A percentile compares a stretch with the other conserved stretches of the same genome.
These are phyloP conservation scores for Eueremaeus valkanovi DNA, from an alignment of 2,888 invertebrate genomes.

Conservation along the genomic window DNA sequence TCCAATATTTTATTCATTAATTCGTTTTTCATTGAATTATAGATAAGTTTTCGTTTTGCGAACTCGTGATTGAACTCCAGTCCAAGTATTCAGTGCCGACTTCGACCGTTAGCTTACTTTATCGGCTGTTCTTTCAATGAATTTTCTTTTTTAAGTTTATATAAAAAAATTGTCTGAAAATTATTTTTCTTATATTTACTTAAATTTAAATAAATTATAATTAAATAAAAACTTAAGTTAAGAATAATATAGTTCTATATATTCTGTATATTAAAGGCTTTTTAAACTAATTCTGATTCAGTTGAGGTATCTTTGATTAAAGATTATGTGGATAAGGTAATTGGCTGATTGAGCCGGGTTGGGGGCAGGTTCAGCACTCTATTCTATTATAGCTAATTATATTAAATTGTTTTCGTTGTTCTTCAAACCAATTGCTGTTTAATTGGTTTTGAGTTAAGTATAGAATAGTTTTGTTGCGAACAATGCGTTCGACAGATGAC, in stretches of 20 bases:
- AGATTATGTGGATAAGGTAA: too few species aligned
- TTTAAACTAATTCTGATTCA: too few species aligned
- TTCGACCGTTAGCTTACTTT: background rate
- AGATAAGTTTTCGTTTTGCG: background rate
- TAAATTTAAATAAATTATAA: background rate
- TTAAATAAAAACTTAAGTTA: background rate
- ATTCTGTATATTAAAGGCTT: too few species aligned
- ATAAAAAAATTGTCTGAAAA: too few species aligned
- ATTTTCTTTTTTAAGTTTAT: background rate
- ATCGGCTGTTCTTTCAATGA: background rate
- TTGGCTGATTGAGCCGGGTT: too few species aligned
- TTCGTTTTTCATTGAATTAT: background rate
- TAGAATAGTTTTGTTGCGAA: background rate
- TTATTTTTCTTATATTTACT: too few species aligned
- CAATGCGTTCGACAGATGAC: background rate
- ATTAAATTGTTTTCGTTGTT: background rate
- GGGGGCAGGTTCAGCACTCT: too few species aligned
- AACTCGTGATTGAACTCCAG: constrained; percentile 11
- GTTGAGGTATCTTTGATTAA: too few species aligned
- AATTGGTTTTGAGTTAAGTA: background rate
- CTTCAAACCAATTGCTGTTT: background rate
- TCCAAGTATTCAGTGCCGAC: background rate
- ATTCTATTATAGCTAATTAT: too few species aligned
- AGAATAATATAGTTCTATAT: too few species aligned
- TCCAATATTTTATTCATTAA: too few species aligned